These are phyloP conservation scores for Eleginops maclovinus DNA, from an alignment of 2,113 vertebrate genomes.

Conservation along the genomic window DNA sequence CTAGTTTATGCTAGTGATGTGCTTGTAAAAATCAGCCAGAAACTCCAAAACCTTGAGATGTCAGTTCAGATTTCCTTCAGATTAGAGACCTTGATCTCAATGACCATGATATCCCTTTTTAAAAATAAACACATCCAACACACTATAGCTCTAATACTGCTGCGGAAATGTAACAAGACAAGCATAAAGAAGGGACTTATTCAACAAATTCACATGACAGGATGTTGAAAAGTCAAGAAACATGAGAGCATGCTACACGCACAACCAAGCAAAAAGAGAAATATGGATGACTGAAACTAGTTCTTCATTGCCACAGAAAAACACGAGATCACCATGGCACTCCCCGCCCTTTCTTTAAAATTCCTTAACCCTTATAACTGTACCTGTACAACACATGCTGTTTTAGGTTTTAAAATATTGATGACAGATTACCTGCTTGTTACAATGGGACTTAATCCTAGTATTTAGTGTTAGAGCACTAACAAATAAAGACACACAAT, in stretches of 20 bases:
- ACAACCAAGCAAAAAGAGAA: neutral
- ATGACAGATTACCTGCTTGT: neutral
- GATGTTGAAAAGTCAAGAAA: neutral
- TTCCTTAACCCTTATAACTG: neutral
- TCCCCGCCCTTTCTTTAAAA: neutral
- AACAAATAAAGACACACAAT: neutral
- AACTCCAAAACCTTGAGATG: conserved; percentile 10
- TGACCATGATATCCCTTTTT: conserved; percentile 2
- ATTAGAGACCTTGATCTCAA: conserved; percentile 3
- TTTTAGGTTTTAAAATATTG: neutral
- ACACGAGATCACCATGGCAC: neutral
- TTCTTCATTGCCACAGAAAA: neutral
- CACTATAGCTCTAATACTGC: neutral
- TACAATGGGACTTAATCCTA: no score
- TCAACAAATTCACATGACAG: neutral
- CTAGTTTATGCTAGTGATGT: conserved; percentile 22
- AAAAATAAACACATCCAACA: neutral
- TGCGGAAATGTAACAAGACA: conserved; percentile 11
- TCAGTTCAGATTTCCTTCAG: conserved; percentile 6
- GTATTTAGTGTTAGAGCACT: neutral
- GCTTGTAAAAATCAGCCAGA: conserved; percentile 15
- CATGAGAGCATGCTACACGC: neutral
- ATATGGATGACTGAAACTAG: neutral
- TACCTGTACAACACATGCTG: neutral
- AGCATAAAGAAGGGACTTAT: neutral